A percentile compares a stretch with the other conserved stretches of the same genome.
Evolutionary conservation across 2,113 vertebrate genomes (phyloP).

Genomic region (Apaloderma vittatum): DNA sequence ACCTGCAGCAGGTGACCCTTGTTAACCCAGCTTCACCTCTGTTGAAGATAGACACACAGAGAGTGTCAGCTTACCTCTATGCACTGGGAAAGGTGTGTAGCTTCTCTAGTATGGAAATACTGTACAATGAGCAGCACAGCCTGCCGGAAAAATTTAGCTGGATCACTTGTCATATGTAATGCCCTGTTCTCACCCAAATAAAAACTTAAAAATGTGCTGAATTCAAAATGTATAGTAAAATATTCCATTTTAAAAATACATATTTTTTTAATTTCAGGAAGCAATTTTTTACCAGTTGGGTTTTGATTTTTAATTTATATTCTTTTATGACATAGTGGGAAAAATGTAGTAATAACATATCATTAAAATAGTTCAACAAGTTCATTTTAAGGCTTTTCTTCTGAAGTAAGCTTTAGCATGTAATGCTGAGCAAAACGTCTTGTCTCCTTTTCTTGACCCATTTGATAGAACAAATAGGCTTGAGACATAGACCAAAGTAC

Average conservation of each 20-base stretch:
- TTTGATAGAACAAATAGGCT: background rate
- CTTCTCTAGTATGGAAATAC: background rate
- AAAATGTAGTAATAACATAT: background rate
- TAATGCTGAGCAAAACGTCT: background rate
- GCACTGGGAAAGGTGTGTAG: background rate
- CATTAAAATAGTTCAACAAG: background rate
- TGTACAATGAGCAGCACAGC: background rate
- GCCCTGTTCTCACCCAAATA: slow-evolving; percentile 15
- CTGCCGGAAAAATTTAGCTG: slow-evolving; percentile 34
- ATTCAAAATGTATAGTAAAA: slow-evolving; percentile 3
- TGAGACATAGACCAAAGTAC: background rate
- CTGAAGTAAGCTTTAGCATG: background rate
- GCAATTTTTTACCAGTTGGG: background rate
- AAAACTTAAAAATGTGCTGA: slow-evolving; percentile 6
- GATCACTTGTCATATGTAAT: background rate
- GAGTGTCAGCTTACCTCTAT: background rate
- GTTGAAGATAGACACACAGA: background rate
- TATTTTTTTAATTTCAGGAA: background rate
- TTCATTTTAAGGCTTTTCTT: background rate
- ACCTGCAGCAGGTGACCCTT: background rate
- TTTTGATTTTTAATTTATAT: background rate
- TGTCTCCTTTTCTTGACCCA: background rate
- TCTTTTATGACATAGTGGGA: background rate
- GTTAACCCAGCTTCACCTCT: background rate
- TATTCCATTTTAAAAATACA: background rate